Evolutionary conservation across 2,797 vertebrate genomes (phyloP), one percentile per base, ranked within the genome.

Genomic region (Ctenochaetus hawaiiensis): DNA sequence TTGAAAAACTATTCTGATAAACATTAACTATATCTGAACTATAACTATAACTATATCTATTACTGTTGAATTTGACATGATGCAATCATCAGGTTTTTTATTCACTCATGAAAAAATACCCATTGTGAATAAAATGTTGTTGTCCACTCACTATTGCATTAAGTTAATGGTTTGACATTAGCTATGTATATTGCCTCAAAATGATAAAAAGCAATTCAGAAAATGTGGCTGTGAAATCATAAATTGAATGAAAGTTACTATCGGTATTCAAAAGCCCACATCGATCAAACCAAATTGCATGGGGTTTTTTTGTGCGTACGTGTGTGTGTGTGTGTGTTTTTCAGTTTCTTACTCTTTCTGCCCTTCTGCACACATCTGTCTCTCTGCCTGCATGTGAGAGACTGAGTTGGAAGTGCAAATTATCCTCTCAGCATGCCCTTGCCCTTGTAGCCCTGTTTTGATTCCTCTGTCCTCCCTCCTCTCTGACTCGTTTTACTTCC

Each of bases 321-420:
- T 34, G 30, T 34, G 30, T 34, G 30, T 34, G 30, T 34, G 30
- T 6, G 30, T 30, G 30, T 30, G 4, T 41, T 34, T n/a, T 56
- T 18, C 13, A 47, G 20, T 67, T 37, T 54, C 12, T 58, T 77
- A 44, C 63, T 81, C 65, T 80, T 87, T 85, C 81, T 87, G 81
- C 84, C 87, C 89, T 92, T 89, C 83, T 91, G 86, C 80, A 83
- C 89, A 83, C 86, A 88, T 92, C 85, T 80, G 86, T 88, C 86
- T 91, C 89, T 93, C 94, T 94, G 96, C 80, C 91, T 80, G 94
- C 95, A 95, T 94, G 90, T 80, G 87, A 84, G 85, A 74, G 76
- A 81, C 72, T 70, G 82, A 87, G 83, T 83, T 82, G 79, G 82
- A 92, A 81, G 91, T 90, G 89, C 81, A 91, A 88, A 90, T 92